Conservation (phyloP, 2,113 vertebrate species). For the Emberiza fucata region DNA sequence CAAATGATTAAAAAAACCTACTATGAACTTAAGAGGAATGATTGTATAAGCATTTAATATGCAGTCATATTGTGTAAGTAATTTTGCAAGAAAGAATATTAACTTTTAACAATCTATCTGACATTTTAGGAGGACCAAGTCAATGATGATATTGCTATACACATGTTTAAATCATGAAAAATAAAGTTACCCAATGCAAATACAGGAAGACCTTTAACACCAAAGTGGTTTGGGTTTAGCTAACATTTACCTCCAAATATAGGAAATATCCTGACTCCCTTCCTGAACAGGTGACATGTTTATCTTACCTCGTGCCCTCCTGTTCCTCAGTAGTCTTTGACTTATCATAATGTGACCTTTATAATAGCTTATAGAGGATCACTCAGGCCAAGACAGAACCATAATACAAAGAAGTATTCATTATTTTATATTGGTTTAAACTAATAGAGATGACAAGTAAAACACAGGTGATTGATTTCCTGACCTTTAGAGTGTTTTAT, state of each 20-base stretch:
- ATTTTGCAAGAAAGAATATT: not conserved
- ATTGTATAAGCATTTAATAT: not conserved
- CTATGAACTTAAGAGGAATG: not conserved
- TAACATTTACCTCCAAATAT: slow-evolving; percentile 9
- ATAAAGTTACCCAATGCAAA: not conserved
- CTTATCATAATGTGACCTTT: slow-evolving; percentile 54
- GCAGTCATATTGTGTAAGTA: not conserved
- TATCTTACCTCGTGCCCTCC: not conserved
- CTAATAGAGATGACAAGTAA: slow-evolving; percentile 51
- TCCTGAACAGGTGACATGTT: not conserved
- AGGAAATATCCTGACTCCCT: not conserved
- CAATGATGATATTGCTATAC: not conserved
- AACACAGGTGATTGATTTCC: slow-evolving; percentile 53
- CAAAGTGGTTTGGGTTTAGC: not conserved
- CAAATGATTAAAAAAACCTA: too few relatives aligned
- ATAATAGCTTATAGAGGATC: slow-evolving; percentile 52
- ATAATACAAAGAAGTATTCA: slow-evolving; percentile 35
- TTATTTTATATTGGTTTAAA: slow-evolving; percentile 59
- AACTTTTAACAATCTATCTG: not conserved
- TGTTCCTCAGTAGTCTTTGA: not conserved
- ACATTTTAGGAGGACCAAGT: not conserved
- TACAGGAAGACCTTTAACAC: not conserved
- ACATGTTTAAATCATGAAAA: not conserved
- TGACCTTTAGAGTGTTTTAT: slow-evolving; percentile 64
- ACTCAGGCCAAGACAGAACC: slow-evolving; percentile 21